These are phyloP conservation scores for Arbacia lixula DNA, from an alignment of 53 echinoderm and acorn worm species.

Conservation along the genomic window DNA sequence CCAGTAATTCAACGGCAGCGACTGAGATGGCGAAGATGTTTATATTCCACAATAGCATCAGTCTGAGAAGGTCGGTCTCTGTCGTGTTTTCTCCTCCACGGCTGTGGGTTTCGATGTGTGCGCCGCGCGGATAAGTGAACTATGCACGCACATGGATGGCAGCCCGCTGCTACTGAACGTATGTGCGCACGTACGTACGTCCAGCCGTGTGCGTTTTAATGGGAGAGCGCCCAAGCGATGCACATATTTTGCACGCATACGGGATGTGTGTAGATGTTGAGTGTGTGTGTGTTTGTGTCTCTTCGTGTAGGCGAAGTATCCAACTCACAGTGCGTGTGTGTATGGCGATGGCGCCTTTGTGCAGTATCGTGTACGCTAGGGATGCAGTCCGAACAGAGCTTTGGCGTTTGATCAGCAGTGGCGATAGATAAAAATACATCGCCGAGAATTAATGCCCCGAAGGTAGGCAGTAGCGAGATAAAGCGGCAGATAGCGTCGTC, in stretches of 20 bases:
- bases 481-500: no score
- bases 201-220: conserved; percentile 23
- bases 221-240: conserved; percentile 25
- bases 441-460: no score
- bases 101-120: conserved; percentile 7
- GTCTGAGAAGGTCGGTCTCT: neutral
- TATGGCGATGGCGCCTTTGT: conserved; percentile 15
- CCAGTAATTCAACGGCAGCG: no score
- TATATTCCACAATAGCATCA: conserved; percentile 6
- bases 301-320: neutral
- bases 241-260: neutral
- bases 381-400: no score
- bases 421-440: no score
- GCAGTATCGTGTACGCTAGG: no score
- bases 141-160: conserved; percentile 14
- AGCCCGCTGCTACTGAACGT: no score
- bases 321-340: neutral
- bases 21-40: no score
- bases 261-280: neutral
- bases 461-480: no score
- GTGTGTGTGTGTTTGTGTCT: neutral
- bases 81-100: conserved; percentile 23
- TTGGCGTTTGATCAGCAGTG: no score
- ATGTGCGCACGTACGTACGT: no score
- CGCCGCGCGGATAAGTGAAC: no score